A percentile compares a stretch with the other conserved stretches of the same genome.
Conservation (phyloP, 2,888 invertebrate species). For the Leptarthrus brevirostris region DNA sequence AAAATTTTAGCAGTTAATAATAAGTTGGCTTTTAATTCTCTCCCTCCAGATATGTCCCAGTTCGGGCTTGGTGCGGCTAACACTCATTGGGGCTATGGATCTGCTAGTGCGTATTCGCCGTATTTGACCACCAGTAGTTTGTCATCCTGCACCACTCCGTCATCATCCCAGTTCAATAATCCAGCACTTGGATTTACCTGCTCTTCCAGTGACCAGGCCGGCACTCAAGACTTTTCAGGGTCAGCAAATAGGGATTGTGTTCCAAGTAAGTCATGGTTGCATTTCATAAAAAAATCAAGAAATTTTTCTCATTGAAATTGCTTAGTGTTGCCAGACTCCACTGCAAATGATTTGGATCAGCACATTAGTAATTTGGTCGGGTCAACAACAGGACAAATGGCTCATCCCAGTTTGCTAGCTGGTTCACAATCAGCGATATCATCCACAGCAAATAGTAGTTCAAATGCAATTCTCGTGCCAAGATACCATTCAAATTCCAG, state of each 20-base stretch:
- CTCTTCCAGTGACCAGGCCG: constrained; percentile 74
- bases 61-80: constrained; percentile 86
- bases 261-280: constrained; percentile 62
- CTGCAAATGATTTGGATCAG: constrained; percentile 79
- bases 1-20: constrained; percentile 18
- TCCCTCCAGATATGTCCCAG: constrained; percentile 81
- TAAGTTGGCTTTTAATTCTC: constrained; percentile 1
- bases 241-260: constrained; percentile 71
- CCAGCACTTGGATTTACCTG: constrained; percentile 80
- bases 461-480: constrained; percentile 72
- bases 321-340: constrained; percentile 82
- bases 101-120: constrained; percentile 87
- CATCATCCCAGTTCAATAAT: constrained; percentile 78
- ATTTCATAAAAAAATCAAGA: background rate
- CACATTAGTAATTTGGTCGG: constrained; percentile 76
- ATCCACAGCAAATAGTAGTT: constrained; percentile 63
- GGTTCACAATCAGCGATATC: constrained; percentile 68
- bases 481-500: constrained; percentile 72
- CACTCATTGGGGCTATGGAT: constrained; percentile 89
- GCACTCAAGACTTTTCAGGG: constrained; percentile 71
- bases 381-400: constrained; percentile 68
- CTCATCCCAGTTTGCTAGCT: constrained; percentile 66
- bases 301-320: constrained; percentile 43
- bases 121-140: constrained; percentile 78
- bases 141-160: constrained; percentile 81